These are phyloP conservation scores for Metellina segmentata DNA, from an alignment of 2,888 invertebrate species.

Conservation along the genomic window DNA sequence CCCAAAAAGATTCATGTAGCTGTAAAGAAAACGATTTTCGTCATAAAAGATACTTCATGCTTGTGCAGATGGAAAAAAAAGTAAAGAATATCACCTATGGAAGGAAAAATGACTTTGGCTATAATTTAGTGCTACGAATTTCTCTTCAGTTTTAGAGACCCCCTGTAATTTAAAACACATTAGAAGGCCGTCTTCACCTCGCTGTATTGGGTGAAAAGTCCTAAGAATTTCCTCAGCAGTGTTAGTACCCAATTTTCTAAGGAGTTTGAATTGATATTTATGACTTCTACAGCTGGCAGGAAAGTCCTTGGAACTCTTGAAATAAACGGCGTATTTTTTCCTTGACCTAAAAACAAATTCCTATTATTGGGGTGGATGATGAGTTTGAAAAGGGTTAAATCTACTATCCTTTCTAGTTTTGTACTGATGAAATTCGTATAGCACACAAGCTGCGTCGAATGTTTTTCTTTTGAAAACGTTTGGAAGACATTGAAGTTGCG, in stretches of 20 bases:
- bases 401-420: not conserved
- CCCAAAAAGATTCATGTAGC: not conserved
- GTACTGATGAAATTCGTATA: not conserved
- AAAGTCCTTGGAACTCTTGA: constrained; percentile 20
- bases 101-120: constrained; percentile 45
- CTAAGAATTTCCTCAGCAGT: constrained; percentile 6
- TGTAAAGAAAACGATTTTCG: constrained; percentile 20
- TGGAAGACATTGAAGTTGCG: too few relatives aligned
- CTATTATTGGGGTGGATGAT: not conserved
- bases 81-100: not conserved
- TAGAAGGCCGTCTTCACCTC: constrained; percentile 27
- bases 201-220: constrained; percentile 14
- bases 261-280: constrained; percentile 45
- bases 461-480: too few relatives aligned
- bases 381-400: not conserved
- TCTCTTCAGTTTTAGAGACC: constrained; percentile 9
- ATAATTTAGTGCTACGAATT: constrained; percentile 54
- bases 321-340: constrained; percentile 3
- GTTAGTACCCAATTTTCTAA: constrained; percentile 47
- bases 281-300: constrained; percentile 12
- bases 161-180: constrained; percentile 70
- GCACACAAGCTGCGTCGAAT: too few relatives aligned
- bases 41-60: constrained; percentile 24
- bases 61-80: constrained; percentile 4
- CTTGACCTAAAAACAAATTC: not conserved